These are phyloP conservation scores for Oceanodroma tethys DNA, from an alignment of 2,113 vertebrate species.

Conservation along the genomic window DNA sequence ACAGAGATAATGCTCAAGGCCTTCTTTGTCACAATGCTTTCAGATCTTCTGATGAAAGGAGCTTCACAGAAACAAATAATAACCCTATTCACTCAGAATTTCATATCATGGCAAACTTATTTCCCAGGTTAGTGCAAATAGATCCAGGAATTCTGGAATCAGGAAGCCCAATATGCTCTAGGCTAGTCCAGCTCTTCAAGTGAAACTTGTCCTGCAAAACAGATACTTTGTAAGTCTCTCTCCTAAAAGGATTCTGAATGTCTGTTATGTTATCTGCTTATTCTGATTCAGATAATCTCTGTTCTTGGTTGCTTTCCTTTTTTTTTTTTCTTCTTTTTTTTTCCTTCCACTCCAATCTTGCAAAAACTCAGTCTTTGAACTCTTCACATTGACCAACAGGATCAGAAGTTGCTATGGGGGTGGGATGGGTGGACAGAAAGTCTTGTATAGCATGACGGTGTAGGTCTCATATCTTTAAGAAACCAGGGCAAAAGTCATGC, in stretches of 20 bases:
- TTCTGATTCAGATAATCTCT: background rate
- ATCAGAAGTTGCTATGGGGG: background rate
- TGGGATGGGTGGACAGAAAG: background rate
- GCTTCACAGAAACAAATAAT: background rate
- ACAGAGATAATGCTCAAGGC: background rate
- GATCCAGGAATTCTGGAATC: background rate
- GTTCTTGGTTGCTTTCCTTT: background rate
- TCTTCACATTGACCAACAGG: background rate
- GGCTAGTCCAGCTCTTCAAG: background rate
- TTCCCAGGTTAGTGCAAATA: background rate
- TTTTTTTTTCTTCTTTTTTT: background rate
- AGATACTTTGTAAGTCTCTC: background rate
- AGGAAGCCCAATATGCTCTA: background rate
- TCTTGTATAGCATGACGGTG: background rate
- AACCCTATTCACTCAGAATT: background rate
- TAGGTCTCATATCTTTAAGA: background rate
- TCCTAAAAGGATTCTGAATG: background rate
- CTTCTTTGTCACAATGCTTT: background rate
- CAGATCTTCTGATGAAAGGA: constrained; percentile 21
- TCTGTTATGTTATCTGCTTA: background rate
- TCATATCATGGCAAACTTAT: background rate
- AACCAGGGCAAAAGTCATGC: background rate
- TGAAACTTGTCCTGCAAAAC: background rate
- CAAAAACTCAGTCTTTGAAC: background rate
- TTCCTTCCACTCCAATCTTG: background rate